Evolutionary conservation across 1,140 invertebrate genomes (phyloP), one percentile per base, ranked within the genome.

Genomic region (Zaprionus ornatus): DNA sequence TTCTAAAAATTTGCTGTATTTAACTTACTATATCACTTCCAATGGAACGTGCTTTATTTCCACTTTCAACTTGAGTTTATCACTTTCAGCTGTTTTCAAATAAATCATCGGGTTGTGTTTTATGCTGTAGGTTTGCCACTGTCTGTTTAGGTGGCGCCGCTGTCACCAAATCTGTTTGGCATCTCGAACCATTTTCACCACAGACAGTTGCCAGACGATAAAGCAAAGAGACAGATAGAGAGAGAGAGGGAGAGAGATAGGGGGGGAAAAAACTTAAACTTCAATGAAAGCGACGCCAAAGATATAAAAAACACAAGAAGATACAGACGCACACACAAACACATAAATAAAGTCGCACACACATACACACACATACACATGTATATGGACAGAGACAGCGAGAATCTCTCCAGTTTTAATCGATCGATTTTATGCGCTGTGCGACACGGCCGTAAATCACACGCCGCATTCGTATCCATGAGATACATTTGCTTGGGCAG

Each of bases 361-460:
- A 29, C 10, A 21, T 5, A 60, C 15, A 19, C 27, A 25, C n/a
- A 57, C 48, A 63, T 10, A 63, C 59, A 50, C 4, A 19, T 4
- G 35, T 17, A 50, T n/a, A n/a, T n/a, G n/a, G 27, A 68, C 29
- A 62, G 4, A 25, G 29, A 42, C 21, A 32, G 59, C 29, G 60
- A 71, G 67, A 59, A 64, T 75, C 54, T 74, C 66, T 71, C 17
- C 54, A 54, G 74, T 71, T 73, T 63, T 66, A 81, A 84, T 90
- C 85, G 84, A 88, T 88, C 84, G 84, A 90, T 88, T 90, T 88
- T 80, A 88, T 79, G 77, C 74, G 75, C 78, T 90, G 60, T 59
- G 81, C 74, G 84, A 88, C 85, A 81, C 65, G 67, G 71, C 57
- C 81, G 85, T 88, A 90, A 88, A 88, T 88, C 85, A 88, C 85